Conservation (phyloP, 2,113 vertebrate genomes). For the Leucoraja erinaceus region DNA sequence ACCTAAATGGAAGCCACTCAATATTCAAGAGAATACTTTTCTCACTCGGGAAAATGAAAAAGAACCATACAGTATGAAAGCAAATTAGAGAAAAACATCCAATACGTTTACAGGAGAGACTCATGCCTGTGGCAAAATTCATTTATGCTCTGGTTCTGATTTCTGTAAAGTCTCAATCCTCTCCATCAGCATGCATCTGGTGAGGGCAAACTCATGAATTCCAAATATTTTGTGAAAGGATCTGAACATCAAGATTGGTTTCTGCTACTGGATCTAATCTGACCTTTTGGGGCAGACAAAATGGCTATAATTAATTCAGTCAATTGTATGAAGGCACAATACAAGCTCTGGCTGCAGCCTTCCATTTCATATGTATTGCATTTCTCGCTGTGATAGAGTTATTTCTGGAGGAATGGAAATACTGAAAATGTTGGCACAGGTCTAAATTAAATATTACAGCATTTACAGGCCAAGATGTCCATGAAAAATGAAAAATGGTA, state of each 20-base stretch:
- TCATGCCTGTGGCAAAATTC: neutral
- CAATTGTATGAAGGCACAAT: neutral
- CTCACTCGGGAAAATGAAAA: neutral
- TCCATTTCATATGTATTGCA: neutral
- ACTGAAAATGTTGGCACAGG: neutral
- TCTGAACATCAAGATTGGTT: neutral
- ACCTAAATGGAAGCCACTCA: neutral
- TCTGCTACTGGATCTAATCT: neutral
- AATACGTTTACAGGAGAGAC: neutral
- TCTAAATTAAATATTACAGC: neutral
- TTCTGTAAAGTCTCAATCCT: neutral
- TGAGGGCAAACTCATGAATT: slow-evolving; percentile 18
- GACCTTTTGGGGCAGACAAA: neutral
- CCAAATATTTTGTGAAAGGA: neutral
- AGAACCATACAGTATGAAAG: neutral
- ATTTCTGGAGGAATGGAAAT: neutral
- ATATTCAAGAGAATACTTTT: neutral
- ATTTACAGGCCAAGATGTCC: neutral
- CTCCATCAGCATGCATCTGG: neutral
- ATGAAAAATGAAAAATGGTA: neutral
- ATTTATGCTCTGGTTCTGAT: neutral
- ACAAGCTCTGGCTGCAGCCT: neutral
- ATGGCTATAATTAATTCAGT: slow-evolving; percentile 9
- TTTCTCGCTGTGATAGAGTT: neutral
- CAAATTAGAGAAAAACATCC: slow-evolving; percentile 1